Base-by-base conservation (phyloP, 2,888 invertebrate species). In the Mimachlamys varia region DNA sequence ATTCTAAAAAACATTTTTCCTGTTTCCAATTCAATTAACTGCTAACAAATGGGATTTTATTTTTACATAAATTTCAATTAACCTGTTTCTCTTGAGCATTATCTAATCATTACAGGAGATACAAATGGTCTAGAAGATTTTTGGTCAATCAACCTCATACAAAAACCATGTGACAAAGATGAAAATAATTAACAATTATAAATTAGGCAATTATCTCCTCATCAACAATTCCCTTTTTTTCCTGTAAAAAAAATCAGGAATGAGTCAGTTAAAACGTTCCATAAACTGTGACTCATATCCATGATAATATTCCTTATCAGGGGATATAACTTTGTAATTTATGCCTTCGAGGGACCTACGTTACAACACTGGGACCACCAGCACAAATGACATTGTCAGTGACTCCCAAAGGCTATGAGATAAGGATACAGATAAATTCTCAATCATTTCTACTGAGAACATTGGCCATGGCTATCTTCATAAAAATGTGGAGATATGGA, bases 161-260 rank as follows among this genome's bases (percentile, higher is more conserved):
- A 76, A 33, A 76, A 76, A 22, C 76, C 15, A 76, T 33, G 33
- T 33, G 76, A 76, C 76, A 33, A 22, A 62, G 22, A 33, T 76
- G 33, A 76, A 33, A 76, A 76, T 76, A 76, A 76, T 76, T 27
- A 76, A 76, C 27, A 76, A 76, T 76, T 76, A 76, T 76, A 27
- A 76, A 76, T 76, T 76, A 76, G 76, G 27, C 76, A 76, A 76
- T 76, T 76, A 1, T 76, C 76, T 76, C 76, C 76, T 76, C 27
- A 76, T 76, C 33, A 33, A 33, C 27, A 76, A 7, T 76, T 76
- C 76, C 33, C 15, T 76, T 76, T 76, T 76, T 62, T 22, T n/a
- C 3, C 12, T 12, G 17, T 5, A 1, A 27, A 76, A 76, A 76
- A 76, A 76, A 76, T 10, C 7, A 15, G 12, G 76, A 76, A 76